Base-by-base conservation (phyloP, 2,113 vertebrate genomes). In the Coreoperca whiteheadi region DNA sequence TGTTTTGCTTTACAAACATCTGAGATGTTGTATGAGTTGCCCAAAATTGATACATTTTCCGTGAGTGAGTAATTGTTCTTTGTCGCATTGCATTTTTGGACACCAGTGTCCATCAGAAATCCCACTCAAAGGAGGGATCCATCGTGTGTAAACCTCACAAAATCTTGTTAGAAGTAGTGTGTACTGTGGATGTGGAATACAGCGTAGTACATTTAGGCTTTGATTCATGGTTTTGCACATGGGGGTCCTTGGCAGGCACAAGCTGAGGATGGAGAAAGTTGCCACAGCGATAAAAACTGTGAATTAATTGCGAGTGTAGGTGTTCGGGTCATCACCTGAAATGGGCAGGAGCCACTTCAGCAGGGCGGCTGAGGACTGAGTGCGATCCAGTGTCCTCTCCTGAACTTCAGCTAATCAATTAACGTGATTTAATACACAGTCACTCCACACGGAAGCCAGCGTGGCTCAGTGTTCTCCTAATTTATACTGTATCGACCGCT, bases 341-440 rank as follows among this genome's bases (percentile, higher is more conserved):
- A 76, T n/a, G 53, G 82, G 73, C 66, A 21, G 56, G 72, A 74
- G 73, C 53, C 85, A 65, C 83, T 82, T 81, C 46, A 74, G 65
- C 74, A 10, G 73, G 77, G 41, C 87, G 2, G 51, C 74, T 1
- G 74, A 91, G 79, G 71, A 63, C 85, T 15, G 81, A 64, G 74
- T 30, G 81, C 77, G 57, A 28, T 46, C 41, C 54, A 6, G 53
- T 2, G 80, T 93, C 90, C 91, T 89, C 87, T 54, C 34, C 74
- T 89, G 88, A 92, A 92, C 88, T 90, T 37, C 77, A 80, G 76
- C 84, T 70, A 90, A 91, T 88, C 88, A 93, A 91, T 93, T 88
- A 90, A 59, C n/a, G 28, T 83, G 88, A 93, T 94, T 93, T 92
- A 90, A 92, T 86, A 88, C 83, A 54, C 70, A 53, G 84, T 78